Evolutionary conservation across 1,140 invertebrate species (phyloP).

Genomic region (Portunus trituberculatus): DNA sequence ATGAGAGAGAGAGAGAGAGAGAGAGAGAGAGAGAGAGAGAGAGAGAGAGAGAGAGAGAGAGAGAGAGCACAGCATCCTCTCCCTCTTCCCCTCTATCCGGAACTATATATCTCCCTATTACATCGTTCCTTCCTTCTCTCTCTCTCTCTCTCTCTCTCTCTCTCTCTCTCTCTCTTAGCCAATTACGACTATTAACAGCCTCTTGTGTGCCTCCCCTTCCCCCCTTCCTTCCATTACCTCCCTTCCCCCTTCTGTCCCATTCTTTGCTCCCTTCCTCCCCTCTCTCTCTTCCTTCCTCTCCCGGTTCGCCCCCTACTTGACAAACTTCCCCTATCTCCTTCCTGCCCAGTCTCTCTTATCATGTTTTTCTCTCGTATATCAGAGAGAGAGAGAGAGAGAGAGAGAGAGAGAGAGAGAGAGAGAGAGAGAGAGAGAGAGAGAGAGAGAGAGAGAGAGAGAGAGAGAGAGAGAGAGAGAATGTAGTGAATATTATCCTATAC

Average conservation of each 20-base stretch:
- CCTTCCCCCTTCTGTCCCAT: neutral
- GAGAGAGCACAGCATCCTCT: neutral
- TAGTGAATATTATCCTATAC: no score
- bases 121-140: neutral
- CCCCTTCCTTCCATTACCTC: neutral
- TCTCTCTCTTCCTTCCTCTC: neutral
- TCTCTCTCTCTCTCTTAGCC: neutral
- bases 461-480: no score
- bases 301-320: neutral
- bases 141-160: neutral
- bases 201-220: neutral
- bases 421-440: no score
- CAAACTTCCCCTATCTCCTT: neutral
- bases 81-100: no score
- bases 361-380: neutral
- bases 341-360: neutral
- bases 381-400: no score
- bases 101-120: neutral
- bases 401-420: no score
- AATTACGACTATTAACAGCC: neutral
- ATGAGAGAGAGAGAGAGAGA: neutral
- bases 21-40: neutral
- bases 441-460: no score
- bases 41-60: neutral
- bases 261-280: neutral